Base-by-base conservation (phyloP, 2,113 vertebrate species). In the Leptobrachium leishanense region DNA sequence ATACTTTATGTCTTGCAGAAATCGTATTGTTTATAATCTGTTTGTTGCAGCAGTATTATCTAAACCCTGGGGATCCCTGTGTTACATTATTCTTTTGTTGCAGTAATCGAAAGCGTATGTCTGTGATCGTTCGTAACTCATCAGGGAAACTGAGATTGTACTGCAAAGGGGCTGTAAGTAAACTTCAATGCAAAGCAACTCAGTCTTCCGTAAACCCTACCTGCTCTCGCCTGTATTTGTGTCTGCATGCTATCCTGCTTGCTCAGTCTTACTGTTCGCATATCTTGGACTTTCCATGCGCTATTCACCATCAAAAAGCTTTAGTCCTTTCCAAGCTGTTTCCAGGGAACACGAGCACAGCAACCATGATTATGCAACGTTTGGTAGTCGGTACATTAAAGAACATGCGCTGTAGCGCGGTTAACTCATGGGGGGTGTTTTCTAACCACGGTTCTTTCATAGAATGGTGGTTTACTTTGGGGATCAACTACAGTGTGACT, bases 81-180 rank as follows among this genome's bases (percentile, higher is more conserved):
- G 54, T 59, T 57, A 31, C 42, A 39, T 44, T 31, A 44, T 69
- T 77, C 42, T 59, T 69, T 41, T 63, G 13, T 90, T 90, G 84
- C 91, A 99, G 98, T 53, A 1, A 88, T 31, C 94, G 97, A 84
- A 98, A 99, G 86, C 96, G 98, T 89, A 99, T 99, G 97, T 99
- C 98, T 2, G 97, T 98, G 91, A 97, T 99, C 88, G 96, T 99
- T 85, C 95, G 98, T 70, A 98, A 96, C 20, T 96, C 97, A 68
- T 92, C 96, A 2, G 97, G 98, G 81, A 97, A 96, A 87, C 93
- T 99, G 90, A 94, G 96, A 86, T 95, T 99, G 46, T 99, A 99
- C 93, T 99, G 97, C 94, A 99, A 99, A 94, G 98, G 98, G 90
- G 98, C 97, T 75, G 98, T 99, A 90, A 99, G 98, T 96, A 68